These are phyloP conservation scores for Echinometra lucunter DNA, from an alignment of 53 echinoderm and acorn worm genomes.

Conservation along the genomic window DNA sequence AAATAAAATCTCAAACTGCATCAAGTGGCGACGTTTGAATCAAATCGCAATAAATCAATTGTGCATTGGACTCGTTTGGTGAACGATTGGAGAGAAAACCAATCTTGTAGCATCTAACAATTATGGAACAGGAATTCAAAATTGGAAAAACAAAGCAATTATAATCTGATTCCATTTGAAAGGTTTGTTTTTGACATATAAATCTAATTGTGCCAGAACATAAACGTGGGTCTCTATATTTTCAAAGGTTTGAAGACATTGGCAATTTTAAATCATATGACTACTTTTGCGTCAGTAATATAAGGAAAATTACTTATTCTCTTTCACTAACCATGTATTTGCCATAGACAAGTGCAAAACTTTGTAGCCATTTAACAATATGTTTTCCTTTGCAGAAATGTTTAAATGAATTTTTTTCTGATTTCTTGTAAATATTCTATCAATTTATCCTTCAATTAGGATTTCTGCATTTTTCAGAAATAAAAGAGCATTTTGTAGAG, in stretches of 20 bases:
- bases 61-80: neutral
- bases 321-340: no score
- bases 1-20: conserved; percentile 46
- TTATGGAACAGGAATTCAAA: conserved; percentile 6
- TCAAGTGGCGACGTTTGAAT: conserved; percentile 33
- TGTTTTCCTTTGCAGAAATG: no score
- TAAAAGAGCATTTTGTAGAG: no score
- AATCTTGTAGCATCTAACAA: conserved; percentile 6
- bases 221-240: neutral
- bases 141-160: neutral
- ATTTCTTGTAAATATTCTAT: no score
- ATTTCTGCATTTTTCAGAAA: no score
- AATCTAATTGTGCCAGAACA: neutral
- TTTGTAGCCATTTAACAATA: no score
- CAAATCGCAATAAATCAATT: conserved; percentile 51
- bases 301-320: no score
- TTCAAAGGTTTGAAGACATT: no score
- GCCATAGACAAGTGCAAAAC: no score
- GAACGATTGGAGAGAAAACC: neutral
- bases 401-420: no score
- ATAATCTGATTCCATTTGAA: neutral
- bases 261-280: neutral
- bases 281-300: no score
- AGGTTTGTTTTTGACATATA: neutral
- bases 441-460: no score